These are phyloP conservation scores for Aptenodytes patagonicus DNA, from an alignment of 2,113 vertebrate species.

Conservation along the genomic window DNA sequence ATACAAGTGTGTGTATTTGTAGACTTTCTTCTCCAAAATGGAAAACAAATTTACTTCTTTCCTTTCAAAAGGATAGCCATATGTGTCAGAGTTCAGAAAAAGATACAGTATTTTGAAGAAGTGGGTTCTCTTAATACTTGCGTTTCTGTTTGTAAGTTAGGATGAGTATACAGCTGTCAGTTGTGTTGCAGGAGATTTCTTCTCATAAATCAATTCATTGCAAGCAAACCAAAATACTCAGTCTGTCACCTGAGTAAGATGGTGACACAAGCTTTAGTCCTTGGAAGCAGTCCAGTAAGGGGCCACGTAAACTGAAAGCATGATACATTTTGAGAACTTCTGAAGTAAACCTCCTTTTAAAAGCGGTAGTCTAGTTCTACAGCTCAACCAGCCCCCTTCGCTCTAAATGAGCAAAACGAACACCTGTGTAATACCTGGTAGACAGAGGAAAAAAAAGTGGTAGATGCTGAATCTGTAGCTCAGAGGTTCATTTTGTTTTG, in stretches of 20 bases:
- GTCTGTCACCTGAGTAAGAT: background rate
- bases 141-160: background rate
- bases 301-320: background rate
- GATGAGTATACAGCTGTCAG: background rate
- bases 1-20: background rate
- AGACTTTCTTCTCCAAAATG: background rate
- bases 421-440: accelerated
- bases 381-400: background rate
- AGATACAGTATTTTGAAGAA: background rate
- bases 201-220: background rate
- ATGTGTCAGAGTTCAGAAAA: background rate
- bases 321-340: background rate
- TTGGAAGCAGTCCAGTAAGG: background rate
- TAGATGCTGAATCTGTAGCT: background rate
- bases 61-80: background rate
- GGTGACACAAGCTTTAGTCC: background rate
- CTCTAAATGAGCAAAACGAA: background rate
- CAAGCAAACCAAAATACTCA: background rate
- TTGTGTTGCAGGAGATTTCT: background rate
- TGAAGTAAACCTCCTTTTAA: background rate
- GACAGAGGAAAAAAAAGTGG: too few species aligned
- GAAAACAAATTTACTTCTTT: background rate
- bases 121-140: background rate
- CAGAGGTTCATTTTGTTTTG: background rate
- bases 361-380: background rate